Conservation (phyloP, 2,113 vertebrate genomes). For the Tupaia chinensis region DNA sequence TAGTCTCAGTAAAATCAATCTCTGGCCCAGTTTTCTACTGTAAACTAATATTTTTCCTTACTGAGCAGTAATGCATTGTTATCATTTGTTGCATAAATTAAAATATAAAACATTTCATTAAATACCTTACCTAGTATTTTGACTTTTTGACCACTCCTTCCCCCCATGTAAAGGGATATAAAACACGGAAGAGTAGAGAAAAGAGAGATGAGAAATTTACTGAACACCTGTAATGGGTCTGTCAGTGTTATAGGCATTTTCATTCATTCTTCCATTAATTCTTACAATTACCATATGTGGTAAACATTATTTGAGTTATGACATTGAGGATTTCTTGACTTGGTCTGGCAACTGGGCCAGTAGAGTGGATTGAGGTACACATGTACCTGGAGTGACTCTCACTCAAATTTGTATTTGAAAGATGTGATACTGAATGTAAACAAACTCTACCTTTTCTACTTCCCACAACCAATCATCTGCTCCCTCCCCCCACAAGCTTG, state of each 20-base stretch:
- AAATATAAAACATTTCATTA: not conserved
- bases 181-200: not conserved
- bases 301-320: not conserved
- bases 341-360: not conserved
- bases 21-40: not conserved
- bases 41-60: not conserved
- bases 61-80: not conserved
- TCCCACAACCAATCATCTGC: not conserved
- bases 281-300: not conserved
- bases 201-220: not conserved
- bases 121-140: not conserved
- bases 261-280: not conserved
- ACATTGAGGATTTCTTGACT: not conserved
- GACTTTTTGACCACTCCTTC: not conserved
- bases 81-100: constrained; percentile 4
- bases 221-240: not conserved
- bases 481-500: too few relatives aligned
- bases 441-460: not conserved
- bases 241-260: not conserved
- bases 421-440: not conserved
- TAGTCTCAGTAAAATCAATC: not conserved
- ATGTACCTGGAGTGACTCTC: not conserved
- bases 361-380: not conserved
- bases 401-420: not conserved
- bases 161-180: not conserved